Conservation (phyloP, 2,888 invertebrate genomes). For the Caradrina kadenii region DNA sequence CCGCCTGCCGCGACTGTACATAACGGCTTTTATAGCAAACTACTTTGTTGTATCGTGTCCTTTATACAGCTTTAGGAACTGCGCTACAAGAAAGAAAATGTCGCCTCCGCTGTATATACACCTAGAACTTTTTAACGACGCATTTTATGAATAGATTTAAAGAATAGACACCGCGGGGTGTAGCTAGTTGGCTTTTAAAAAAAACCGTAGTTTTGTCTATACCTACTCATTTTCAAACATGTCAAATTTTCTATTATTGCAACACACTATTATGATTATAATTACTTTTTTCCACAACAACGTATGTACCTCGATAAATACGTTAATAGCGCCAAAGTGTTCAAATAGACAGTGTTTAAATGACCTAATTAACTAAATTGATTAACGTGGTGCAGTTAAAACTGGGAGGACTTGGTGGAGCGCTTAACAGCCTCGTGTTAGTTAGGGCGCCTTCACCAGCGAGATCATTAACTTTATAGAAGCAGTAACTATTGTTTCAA, state of each 20-base stretch:
- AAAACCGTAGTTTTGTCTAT: too few relatives aligned
- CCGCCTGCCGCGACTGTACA: constrained; percentile 44
- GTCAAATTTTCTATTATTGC: not conserved
- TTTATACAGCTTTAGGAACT: not conserved
- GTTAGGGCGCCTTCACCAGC: not conserved
- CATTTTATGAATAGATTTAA: too few relatives aligned
- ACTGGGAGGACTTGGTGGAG: too few relatives aligned
- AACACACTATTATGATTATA: not conserved
- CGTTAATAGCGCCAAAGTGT: constrained; percentile 15
- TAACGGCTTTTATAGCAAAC: constrained; percentile 28
- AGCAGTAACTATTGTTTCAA: too few relatives aligned
- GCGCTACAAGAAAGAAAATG: too few relatives aligned
- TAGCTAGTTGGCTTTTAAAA: too few relatives aligned
- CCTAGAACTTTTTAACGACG: too few relatives aligned
- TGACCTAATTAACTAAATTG: constrained; percentile 43
- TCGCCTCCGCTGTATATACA: too few relatives aligned
- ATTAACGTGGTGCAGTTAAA: constrained; percentile 30
- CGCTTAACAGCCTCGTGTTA: not conserved
- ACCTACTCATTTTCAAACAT: too few relatives aligned
- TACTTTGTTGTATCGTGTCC: constrained; percentile 25
- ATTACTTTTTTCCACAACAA: not conserved
- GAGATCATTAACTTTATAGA: too few relatives aligned
- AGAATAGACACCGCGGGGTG: too few relatives aligned
- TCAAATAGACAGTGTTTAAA: constrained; percentile 37
- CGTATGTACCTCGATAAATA: not conserved